phyloP scores from a whole-genome alignment of 2,797 vertebrate genomes.

The Manis javanica region DNA sequence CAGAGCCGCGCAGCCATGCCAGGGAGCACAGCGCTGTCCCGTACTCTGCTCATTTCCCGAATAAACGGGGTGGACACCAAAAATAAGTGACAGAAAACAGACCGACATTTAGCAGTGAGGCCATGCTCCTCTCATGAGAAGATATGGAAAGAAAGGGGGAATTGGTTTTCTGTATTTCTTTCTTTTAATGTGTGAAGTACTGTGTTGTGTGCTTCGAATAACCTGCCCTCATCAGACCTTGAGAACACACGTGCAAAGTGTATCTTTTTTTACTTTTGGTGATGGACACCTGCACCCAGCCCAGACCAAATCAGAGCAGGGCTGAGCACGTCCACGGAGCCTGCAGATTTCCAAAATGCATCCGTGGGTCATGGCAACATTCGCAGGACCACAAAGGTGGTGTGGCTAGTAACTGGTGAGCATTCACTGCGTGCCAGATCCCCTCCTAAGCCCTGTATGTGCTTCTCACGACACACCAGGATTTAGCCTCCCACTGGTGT shows the following conservation, averaged over 20 bases:
- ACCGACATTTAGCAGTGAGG: background rate
- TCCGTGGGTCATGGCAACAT: background rate
- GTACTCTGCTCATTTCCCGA: background rate
- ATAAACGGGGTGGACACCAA: background rate
- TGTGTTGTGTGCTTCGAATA: background rate
- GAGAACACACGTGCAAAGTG: background rate
- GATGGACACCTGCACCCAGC: background rate
- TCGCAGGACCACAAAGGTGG: background rate
- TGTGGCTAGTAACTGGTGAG: background rate
- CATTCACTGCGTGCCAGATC: background rate
- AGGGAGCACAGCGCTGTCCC: background rate
- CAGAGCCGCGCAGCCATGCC: background rate
- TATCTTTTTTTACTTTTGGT: background rate
- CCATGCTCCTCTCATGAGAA: background rate
- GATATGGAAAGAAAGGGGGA: background rate
- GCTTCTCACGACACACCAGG: background rate
- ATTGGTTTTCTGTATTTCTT: background rate
- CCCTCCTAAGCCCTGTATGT: background rate
- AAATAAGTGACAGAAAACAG: background rate
- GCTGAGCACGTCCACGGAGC: fast-evolving
- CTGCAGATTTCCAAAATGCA: background rate
- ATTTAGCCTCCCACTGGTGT: background rate
- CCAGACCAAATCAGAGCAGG: background rate
- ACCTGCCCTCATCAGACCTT: background rate
- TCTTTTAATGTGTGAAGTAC: background rate